These are phyloP conservation scores for Podarcis siculus DNA, from an alignment of 2,797 vertebrate species.

Conservation along the genomic window DNA sequence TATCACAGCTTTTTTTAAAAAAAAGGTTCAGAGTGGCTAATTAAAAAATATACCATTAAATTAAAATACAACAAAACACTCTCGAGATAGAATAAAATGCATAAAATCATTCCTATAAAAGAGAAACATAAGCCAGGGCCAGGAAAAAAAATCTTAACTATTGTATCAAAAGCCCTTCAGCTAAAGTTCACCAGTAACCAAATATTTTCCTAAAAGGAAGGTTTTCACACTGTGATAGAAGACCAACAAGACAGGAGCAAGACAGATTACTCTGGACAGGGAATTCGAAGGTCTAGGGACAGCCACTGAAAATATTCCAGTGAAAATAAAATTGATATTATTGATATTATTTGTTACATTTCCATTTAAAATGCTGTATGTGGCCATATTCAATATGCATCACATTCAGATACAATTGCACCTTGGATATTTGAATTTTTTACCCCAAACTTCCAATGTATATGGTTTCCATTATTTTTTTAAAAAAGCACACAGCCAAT, in stretches of 20 bases:
- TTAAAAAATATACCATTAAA: too few relatives aligned
- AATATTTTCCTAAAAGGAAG: too few relatives aligned
- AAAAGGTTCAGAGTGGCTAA: too few relatives aligned
- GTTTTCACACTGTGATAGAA: neutral
- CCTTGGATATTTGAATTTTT: neutral
- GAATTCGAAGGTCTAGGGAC: neutral
- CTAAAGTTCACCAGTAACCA: neutral
- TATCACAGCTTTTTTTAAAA: too few relatives aligned
- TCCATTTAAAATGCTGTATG: too few relatives aligned
- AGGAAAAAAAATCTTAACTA: too few relatives aligned
- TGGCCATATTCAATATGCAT: neutral
- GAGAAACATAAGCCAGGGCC: too few relatives aligned
- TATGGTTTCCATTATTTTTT: neutral
- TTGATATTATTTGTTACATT: too few relatives aligned
- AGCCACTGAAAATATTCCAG: neutral
- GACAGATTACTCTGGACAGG: neutral
- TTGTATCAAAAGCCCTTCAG: neutral
- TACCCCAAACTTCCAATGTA: conserved; percentile 12
- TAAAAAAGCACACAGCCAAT: neutral
- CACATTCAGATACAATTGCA: neutral
- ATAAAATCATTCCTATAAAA: too few relatives aligned
- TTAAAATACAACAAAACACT: too few relatives aligned
- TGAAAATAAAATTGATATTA: neutral
- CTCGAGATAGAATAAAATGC: too few relatives aligned
- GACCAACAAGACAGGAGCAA: neutral